A percentile compares a stretch with the other conserved stretches of the same genome.
Conservation (phyloP, 2,888 invertebrate genomes). For the Campoplex capitator region DNA sequence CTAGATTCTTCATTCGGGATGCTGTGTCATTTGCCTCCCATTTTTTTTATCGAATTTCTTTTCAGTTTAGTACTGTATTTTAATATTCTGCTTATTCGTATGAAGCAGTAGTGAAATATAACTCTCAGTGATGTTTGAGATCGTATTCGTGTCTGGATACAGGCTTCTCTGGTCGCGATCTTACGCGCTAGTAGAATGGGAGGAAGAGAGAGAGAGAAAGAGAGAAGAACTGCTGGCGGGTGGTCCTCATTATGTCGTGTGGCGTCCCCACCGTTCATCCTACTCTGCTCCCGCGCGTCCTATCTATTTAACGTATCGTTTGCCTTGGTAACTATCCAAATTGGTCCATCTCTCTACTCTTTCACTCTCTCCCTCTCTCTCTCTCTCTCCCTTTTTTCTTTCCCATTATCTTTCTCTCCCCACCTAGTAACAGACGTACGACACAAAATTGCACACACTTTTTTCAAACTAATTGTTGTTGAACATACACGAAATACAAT, state of each 20-base stretch:
- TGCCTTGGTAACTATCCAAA: slow-evolving; percentile 85
- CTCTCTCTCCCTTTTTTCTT: neutral
- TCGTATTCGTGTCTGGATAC: slow-evolving; percentile 46
- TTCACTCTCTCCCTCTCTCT: slow-evolving; percentile 30
- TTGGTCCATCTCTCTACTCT: slow-evolving; percentile 80
- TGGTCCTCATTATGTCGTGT: slow-evolving; percentile 84
- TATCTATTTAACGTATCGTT: slow-evolving; percentile 85
- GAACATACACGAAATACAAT: neutral
- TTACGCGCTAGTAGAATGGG: slow-evolving; percentile 47
- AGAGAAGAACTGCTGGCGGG: slow-evolving; percentile 79
- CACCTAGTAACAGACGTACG: slow-evolving; percentile 43
- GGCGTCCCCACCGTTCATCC: slow-evolving; percentile 77
- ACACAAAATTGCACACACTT: slow-evolving; percentile 42
- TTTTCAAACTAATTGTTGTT: neutral
- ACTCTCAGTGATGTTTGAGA: slow-evolving; percentile 54
- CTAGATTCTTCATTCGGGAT: slow-evolving; percentile 27
- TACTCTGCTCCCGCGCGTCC: slow-evolving; percentile 77
- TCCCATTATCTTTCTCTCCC: slow-evolving; percentile 10
- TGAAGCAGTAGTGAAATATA: slow-evolving; percentile 34
- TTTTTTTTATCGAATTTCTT: neutral
- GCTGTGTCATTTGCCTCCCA: neutral
- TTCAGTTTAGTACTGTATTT: neutral
- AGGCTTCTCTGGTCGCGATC: slow-evolving; percentile 56
- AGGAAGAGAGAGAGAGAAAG: slow-evolving; percentile 29
- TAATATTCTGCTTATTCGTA: slow-evolving; percentile 23